Conservation (phyloP, 2,113 vertebrate genomes). For the Talpa occidentalis region DNA sequence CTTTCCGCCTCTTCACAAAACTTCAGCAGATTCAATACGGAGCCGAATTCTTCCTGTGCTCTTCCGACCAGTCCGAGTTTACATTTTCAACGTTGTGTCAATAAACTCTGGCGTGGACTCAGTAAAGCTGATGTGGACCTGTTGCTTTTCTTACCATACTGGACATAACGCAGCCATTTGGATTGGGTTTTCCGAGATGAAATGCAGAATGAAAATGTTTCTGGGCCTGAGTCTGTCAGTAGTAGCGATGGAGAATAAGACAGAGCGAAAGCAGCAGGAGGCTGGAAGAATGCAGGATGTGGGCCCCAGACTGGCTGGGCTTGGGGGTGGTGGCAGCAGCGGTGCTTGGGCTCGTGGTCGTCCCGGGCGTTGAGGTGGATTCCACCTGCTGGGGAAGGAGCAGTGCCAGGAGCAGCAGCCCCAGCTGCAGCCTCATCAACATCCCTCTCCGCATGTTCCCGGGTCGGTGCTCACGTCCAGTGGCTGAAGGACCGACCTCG, state of each 20-base stretch:
- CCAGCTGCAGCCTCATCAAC: background rate
- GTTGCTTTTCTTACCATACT: background rate
- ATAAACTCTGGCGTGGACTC: background rate
- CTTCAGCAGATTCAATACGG: background rate
- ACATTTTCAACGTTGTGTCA: background rate
- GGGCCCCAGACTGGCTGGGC: background rate
- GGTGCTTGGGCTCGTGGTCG: too few species aligned
- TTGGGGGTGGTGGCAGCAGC: accelerated
- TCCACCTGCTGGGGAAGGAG: background rate
- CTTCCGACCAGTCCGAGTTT: background rate
- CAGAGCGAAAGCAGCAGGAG: background rate
- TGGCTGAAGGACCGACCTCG: accelerated
- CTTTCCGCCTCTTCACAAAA: background rate
- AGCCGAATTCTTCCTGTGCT: background rate
- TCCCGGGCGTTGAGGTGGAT: accelerated
- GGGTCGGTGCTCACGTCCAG: background rate
- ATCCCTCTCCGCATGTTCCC: background rate
- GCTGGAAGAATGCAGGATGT: background rate
- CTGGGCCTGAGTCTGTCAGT: constrained; percentile 2
- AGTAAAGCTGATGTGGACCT: background rate
- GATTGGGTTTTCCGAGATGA: background rate
- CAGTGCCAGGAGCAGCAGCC: constrained; percentile 30
- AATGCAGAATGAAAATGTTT: background rate
- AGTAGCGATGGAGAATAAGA: constrained; percentile 41
- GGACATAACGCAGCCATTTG: background rate